Percentiles rank a stretch among this genome's conserved stretches.
Conservation (phyloP, 1,140 invertebrate genomes). For the Drosophila melanica region DNA sequence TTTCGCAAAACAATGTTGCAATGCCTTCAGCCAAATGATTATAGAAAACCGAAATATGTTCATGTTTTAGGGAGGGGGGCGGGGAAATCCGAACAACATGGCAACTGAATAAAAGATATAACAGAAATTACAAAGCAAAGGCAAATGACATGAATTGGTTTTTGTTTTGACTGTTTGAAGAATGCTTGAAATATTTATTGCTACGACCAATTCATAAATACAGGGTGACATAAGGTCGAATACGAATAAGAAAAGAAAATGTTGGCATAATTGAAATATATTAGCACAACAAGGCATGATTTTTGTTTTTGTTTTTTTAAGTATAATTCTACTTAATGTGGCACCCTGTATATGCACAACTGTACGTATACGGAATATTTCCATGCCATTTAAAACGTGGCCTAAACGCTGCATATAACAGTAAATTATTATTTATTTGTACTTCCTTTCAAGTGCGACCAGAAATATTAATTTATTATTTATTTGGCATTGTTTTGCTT, state of each 20-base stretch:
- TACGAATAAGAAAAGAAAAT: not conserved
- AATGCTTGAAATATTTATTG: conserved; percentile 32
- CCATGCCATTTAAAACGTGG: conserved; percentile 61
- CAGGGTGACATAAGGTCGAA: conserved; percentile 27
- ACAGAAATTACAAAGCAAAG: conserved; percentile 31
- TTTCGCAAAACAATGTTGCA: conserved; percentile 41
- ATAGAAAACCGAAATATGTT: conserved; percentile 8
- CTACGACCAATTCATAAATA: conserved; percentile 6
- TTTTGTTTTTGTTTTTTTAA: not conserved
- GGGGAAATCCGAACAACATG: conserved; percentile 14
- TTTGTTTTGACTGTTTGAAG: conserved; percentile 33
- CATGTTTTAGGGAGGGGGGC: conserved; percentile 3
- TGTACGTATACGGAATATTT: conserved; percentile 11
- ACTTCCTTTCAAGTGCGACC: conserved; percentile 32
- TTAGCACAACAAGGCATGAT: not conserved
- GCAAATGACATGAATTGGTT: conserved; percentile 49
- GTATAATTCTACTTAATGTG: too few species aligned
- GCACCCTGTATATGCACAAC: conserved; percentile 38
- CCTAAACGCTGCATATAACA: conserved; percentile 57
- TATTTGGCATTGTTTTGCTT: conserved; percentile 63
- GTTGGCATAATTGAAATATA: not conserved
- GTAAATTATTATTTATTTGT: conserved; percentile 78
- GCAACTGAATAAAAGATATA: conserved; percentile 13
- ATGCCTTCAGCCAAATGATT: conserved; percentile 13
- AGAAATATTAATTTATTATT: conserved; percentile 69